Conservation (phyloP, 2,113 vertebrate genomes). For the Macrotis lagotis region DNA sequence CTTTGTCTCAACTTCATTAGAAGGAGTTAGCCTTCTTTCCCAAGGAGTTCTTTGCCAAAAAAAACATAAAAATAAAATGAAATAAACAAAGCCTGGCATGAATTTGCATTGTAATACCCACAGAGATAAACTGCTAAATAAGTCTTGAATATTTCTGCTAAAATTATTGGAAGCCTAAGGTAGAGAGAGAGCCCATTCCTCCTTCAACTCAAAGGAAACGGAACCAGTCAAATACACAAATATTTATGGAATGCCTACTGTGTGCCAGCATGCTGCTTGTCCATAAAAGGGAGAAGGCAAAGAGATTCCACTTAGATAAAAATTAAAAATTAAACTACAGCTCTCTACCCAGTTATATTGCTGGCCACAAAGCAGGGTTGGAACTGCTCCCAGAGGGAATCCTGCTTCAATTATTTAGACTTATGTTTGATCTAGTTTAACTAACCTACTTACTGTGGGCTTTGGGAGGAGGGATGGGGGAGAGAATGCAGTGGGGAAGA, state of each 20-base stretch:
- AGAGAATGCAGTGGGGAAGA: conserved; percentile 45
- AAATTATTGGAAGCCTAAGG: not conserved
- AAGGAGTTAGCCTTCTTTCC: not conserved
- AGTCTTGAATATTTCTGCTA: not conserved
- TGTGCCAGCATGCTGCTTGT: not conserved
- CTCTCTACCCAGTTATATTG: conserved; percentile 25
- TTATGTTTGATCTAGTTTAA: conserved; percentile 70
- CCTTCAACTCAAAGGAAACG: not conserved
- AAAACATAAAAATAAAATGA: not conserved
- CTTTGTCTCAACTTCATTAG: not conserved
- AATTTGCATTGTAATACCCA: not conserved
- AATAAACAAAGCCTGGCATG: not conserved
- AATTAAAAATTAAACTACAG: conserved; percentile 40
- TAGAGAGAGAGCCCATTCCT: not conserved
- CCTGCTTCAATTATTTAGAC: conserved; percentile 72
- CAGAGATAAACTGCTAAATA: not conserved
- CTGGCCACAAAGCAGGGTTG: conserved; percentile 38
- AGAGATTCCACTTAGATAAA: conserved; percentile 40
- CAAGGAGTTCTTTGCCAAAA: not conserved
- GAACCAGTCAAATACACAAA: not conserved
- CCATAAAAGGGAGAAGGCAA: not conserved
- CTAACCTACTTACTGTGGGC: conserved; percentile 68
- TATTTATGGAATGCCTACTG: conserved; percentile 24
- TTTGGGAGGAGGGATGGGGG: conserved; percentile 10
- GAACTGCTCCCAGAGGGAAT: conserved; percentile 46